Evolutionary conservation across 2,888 invertebrate genomes (phyloP), one percentile per base, ranked within the genome.

Genomic region (Spilarctia lutea): DNA sequence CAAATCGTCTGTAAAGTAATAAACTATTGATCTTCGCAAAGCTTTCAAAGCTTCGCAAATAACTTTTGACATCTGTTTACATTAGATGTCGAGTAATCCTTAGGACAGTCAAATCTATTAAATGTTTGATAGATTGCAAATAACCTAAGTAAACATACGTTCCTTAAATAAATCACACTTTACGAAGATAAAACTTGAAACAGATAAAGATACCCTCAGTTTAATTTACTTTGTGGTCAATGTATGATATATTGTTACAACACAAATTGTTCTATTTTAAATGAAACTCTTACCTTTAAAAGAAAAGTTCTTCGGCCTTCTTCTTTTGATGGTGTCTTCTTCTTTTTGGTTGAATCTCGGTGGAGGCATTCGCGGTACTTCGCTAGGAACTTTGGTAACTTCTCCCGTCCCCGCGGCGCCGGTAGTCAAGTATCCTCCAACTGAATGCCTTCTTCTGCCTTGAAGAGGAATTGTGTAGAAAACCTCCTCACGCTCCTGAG

Each of bases 401-500:
- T 95, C 94, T 0, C 95, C 96, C 0, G 90, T 82, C 20, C 91
- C 92, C 13, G 89, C 87, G 2, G 88, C 91, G 33, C 96, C 96
- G 3, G 96, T 96, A 3, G 96, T 91, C 70, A 97, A 90, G 86
- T 97, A 97, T 0, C 97, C 97, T 11, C 97, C 97, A 30, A 97
- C 97, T 0, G 97, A 97, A 87, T 97, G 97, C 79, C 97, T 94
- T 60, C 96, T 92, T 48, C 96, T 91, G 0, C 95, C 96, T 73
- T 96, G 94, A 10, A 95, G 92, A 1, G 96, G 93, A 69, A 95
- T 94, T 33, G 96, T 96, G 82, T 97, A 96, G 88, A 97, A 97
- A 0, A 97, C 97, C 86, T 97, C 96, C 79, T 96, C 97, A 48
- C 96, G 96, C 79, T 96, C 96, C 75, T 93, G 94, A 52, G 91